These are phyloP conservation scores for Tribolium castaneum DNA, from an alignment of 1,140 invertebrate genomes.

Conservation along the genomic window DNA sequence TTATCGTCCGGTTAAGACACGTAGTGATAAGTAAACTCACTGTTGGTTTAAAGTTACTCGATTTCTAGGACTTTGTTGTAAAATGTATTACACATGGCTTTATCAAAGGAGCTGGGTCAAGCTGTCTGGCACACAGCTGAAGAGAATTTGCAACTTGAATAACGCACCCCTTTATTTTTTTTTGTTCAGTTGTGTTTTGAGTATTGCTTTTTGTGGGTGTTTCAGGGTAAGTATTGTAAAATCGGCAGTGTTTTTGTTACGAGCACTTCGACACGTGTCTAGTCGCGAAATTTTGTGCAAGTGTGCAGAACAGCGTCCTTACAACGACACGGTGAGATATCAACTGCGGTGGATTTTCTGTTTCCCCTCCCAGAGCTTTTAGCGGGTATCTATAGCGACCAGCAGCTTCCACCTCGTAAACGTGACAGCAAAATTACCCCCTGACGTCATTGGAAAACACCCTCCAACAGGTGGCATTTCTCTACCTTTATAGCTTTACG, in stretches of 20 bases:
- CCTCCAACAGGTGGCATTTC: slow-evolving; percentile 33
- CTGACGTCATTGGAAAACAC: slow-evolving; percentile 27
- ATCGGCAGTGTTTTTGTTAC: slow-evolving; percentile 1
- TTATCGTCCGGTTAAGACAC: background rate
- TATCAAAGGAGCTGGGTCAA: background rate
- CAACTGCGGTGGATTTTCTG: slow-evolving; percentile 38
- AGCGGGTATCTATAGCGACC: slow-evolving; percentile 40
- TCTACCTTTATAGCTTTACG: background rate
- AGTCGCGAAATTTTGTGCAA: slow-evolving; percentile 13
- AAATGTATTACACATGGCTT: background rate
- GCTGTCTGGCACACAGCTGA: background rate
- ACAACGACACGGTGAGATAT: slow-evolving; percentile 8
- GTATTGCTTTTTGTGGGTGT: too few relatives aligned
- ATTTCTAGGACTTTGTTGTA: background rate
- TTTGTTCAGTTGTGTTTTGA: too few relatives aligned
- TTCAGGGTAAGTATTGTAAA: background rate
- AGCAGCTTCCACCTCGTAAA: slow-evolving; percentile 34
- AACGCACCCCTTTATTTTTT: too few relatives aligned
- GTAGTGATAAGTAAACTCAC: background rate
- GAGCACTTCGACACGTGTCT: slow-evolving; percentile 18
- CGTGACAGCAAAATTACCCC: slow-evolving; percentile 18
- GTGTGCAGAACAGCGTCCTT: background rate
- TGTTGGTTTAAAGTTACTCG: background rate
- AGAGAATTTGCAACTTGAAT: background rate
- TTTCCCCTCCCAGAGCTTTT: slow-evolving; percentile 39